Evolutionary conservation across 2,797 vertebrate genomes (phyloP), one percentile per base, ranked within the genome.

Genomic region (Pampus argenteus): DNA sequence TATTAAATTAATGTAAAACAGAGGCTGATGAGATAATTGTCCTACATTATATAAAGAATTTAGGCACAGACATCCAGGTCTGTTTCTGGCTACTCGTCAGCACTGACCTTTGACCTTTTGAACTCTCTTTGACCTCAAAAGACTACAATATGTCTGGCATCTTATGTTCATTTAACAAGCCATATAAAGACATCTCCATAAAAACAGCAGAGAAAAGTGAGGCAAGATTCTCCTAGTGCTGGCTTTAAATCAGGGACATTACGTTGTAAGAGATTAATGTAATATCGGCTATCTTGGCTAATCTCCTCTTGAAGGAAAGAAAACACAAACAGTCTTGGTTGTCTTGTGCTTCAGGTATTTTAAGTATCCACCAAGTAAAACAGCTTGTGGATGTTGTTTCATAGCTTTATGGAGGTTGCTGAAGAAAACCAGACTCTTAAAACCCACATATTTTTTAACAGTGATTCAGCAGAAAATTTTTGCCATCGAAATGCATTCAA

Each of bases 381-480:
- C 5, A 45, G 17, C 57, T 67, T 61, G 40, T 51, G 63, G 67
- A 63, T 17, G 52, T 28, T 22, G 6, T 66, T 65, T 66, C 51
- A 61, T 49, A 54, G 59, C 36, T 49, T 17, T 23, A 23, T 14
- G 31, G 5, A 26, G 40, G 55, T 45, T 34, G 29, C 28, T 58
- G 51, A 20, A 73, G 40, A 18, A 44, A 44, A 18, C 15, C 40
- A 44, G 15, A 44, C n/a, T 44, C 15, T 44, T 18, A 8, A 79
- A 88, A 76, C 48, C 48, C 60, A 58, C 66, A 71, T 25, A 9
- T 25, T 54, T 54, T 84, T 76, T 28, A 63, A 64, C 38, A 74
- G 22, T 83, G 81, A 89, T 58, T 86, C 75, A 77, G 71, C 67
- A 50, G 66, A 86, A 84, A 54, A 52, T 26, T 56, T 58, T 52